These are phyloP conservation scores for Diacarnus erythraeanus DNA, from an alignment of 37 sponge, comb jelly and placozoan species.

Conservation along the genomic window DNA sequence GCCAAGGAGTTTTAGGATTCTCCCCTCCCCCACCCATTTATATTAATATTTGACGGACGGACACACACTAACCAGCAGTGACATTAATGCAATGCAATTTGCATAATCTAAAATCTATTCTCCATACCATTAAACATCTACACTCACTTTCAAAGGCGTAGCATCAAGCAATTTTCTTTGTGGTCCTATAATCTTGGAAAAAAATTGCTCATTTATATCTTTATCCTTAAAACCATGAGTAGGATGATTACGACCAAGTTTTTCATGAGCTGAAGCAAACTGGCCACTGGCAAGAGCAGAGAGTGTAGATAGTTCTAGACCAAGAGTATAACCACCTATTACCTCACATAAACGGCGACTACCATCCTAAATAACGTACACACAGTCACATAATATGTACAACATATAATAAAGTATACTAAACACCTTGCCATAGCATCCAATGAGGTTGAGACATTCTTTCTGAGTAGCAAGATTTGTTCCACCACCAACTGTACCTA, in stretches of 20 bases:
- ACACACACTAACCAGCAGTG: background rate
- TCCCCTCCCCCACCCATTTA: too few relatives aligned
- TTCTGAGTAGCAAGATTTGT: slow-evolving; percentile 76
- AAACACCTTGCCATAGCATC: slow-evolving; percentile 71
- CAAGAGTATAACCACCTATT: slow-evolving; percentile 67
- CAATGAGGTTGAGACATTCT: slow-evolving; percentile 77
- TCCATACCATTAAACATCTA: background rate
- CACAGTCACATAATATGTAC: background rate
- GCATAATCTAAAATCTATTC: too few relatives aligned
- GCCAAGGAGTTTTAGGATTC: background rate
- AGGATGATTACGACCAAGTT: slow-evolving; percentile 72
- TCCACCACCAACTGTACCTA: slow-evolving; percentile 82
- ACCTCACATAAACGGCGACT: slow-evolving; percentile 61
- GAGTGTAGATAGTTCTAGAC: slow-evolving; percentile 65
- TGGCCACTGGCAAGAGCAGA: slow-evolving; percentile 75
- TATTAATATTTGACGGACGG: too few relatives aligned
- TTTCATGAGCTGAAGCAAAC: slow-evolving; percentile 79
- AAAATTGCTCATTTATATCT: slow-evolving; percentile 48
- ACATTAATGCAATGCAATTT: too few relatives aligned
- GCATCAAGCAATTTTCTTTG: slow-evolving; percentile 28
- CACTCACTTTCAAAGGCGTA: slow-evolving; percentile 42
- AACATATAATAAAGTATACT: background rate
- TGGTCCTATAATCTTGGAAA: slow-evolving; percentile 34
- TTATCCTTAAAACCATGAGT: slow-evolving; percentile 51
- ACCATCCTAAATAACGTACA: slow-evolving; percentile 36